Evolutionary conservation across 1,140 invertebrate genomes (phyloP), one percentile per base, ranked within the genome.

Genomic region (Pectinophora gossypiella): DNA sequence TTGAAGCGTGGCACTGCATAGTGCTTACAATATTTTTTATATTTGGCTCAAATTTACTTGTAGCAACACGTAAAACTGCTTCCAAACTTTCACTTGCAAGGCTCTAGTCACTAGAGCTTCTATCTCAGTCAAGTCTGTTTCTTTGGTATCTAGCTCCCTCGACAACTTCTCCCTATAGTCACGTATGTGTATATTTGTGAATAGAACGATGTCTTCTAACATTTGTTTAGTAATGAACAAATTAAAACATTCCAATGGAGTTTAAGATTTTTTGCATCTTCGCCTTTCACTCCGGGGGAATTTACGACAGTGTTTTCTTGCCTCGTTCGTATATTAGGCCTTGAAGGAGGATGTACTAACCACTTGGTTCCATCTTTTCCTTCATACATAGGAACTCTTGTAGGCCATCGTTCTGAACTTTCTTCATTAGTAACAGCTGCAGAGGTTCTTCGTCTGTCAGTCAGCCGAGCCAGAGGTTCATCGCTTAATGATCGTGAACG

Each of bases 351-450:
- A 19, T 58, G 55, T 36, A 52, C 36, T 6, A 58, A 42, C 51
- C 47, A 59, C 35, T 59, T 59, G 23, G 51, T 59, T 20, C 57
- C 57, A 56, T 61, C 54, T 61, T 49, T 55, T 43, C 49, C 57
- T 49, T 55, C 19, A 27, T 60, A 55, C 48, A 55, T 60, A 1
- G 53, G 38, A 54, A 54, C 52, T 55, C 48, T 60, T 35, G 40
- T 48, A 48, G 23, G 42, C 18, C 21, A 20, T 47, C 45, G 45
- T 38, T 23, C 22, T 5, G 10, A 5, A 4, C 4, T 5, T 10
- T 4, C 4, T 5, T 23, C 10, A 5, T 10, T 23, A 5, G 22
- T 4, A 5, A 5, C 22, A 4, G 22, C 22, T 5, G 22, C 22
- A 23, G 22, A 23, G 22, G 22, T 23, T 5, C 10, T 23, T n/a